A percentile compares a stretch with the other conserved stretches of the same genome.
Conservation (phyloP, 1,140 invertebrate genomes). For the Dendroctonus valens region DNA sequence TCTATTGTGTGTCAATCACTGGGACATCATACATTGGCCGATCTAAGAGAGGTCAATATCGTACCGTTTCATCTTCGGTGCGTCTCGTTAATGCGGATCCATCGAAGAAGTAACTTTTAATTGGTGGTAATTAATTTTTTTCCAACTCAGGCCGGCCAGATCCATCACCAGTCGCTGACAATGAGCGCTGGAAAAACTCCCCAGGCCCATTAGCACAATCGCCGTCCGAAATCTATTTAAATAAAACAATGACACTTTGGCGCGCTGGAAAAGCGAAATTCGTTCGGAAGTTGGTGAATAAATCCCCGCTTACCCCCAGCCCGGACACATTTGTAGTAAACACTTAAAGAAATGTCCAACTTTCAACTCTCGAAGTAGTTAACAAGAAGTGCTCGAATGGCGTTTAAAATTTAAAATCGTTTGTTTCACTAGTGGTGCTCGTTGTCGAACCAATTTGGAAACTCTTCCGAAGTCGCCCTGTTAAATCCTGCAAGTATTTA, state of each 20-base stretch:
- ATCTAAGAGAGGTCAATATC: conserved; percentile 20
- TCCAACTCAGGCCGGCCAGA: background rate
- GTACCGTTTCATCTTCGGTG: conserved; percentile 10
- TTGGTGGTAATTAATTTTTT: conserved; percentile 18
- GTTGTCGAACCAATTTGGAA: background rate
- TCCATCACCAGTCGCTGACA: too few species aligned
- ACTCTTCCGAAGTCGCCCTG: background rate
- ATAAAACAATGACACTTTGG: too few species aligned
- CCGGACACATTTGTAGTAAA: conserved; percentile 2
- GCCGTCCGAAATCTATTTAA: too few species aligned
- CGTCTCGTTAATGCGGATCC: conserved; percentile 13
- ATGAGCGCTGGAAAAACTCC: too few species aligned
- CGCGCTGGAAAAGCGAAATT: too few species aligned
- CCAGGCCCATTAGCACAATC: too few species aligned
- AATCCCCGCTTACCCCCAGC: too few species aligned
- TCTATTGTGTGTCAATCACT: conserved; percentile 39
- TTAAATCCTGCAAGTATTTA: background rate
- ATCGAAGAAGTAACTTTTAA: conserved; percentile 20
- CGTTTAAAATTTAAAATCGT: conserved; percentile 7
- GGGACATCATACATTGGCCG: conserved; percentile 28
- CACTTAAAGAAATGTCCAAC: conserved; percentile 10
- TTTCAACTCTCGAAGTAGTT: conserved; percentile 2
- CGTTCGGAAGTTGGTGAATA: too few species aligned
- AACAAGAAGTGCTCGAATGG: background rate
- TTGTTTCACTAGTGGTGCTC: background rate